Evolutionary conservation across 2,113 vertebrate genomes (phyloP), one percentile per base, ranked within the genome.

Genomic region (Mastomys coucha): DNA sequence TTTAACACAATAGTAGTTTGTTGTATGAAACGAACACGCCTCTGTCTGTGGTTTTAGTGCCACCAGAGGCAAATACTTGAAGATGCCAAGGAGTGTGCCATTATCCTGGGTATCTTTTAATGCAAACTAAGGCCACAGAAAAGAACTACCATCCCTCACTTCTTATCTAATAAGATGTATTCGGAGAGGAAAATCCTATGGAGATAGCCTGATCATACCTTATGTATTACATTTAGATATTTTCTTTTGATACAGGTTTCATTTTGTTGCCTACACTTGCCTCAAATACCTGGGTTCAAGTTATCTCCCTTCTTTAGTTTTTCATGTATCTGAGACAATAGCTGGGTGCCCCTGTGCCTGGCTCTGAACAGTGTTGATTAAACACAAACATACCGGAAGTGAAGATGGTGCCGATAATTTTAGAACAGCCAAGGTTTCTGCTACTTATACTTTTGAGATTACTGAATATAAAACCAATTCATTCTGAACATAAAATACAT

Each of bases 381-480:
- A 78, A 67, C 22, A n/a, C 42, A 91, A 89, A 77, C 39, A 36
- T 42, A 70, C 77, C 3, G 65, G 81, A 92, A 45, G 39, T 85
- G 24, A 78, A 84, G 86, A 90, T 4, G 24, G 69, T 53, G n/a
- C 81, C 13, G 49, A 1, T 51, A 19, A 51, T 82, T 95, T 87
- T 45, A 91, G 86, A 86, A 91, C 90, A 86, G 73, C 9, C 31
- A 70, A 80, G 2, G 1, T 2, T 73, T 77, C 39, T 65, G 31
- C 16, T 90, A 63, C 58, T 81, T 94, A 45, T 1, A 36, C 19
- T 85, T 95, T 94, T 72, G 78, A 86, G 69, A 88, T 87, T 78
- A 81, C 76, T 63, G 93, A 95, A 53, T 26, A 90, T 28, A 91
- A 94, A 94, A 81, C 2, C 69, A 93, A 33, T 86, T 67, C 19